These are phyloP conservation scores for Xenopus laevis DNA, from an alignment of 2,113 vertebrate species.

Conservation along the genomic window DNA sequence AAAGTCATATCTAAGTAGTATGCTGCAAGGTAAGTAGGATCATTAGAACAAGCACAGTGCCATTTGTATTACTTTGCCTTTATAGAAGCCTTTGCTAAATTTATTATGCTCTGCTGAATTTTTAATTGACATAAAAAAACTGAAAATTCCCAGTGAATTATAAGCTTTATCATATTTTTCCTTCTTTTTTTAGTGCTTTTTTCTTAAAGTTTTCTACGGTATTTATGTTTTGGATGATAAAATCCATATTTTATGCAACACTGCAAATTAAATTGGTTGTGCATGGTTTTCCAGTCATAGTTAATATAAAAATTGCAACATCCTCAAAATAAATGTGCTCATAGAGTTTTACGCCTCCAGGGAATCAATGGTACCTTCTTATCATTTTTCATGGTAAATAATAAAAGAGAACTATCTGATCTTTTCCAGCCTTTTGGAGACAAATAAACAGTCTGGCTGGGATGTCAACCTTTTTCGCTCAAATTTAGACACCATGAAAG, in stretches of 20 bases:
- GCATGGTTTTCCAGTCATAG: not conserved
- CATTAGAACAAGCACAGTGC: too few species aligned
- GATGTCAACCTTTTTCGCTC: conserved; percentile 14
- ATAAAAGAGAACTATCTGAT: not conserved
- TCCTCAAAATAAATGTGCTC: not conserved
- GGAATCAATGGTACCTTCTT: not conserved
- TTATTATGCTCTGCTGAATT: too few species aligned
- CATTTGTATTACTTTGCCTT: too few species aligned
- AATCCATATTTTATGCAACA: not conserved
- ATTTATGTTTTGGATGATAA: not conserved
- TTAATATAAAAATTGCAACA: not conserved
- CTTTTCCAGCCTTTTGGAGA: not conserved
- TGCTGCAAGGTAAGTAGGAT: too few species aligned
- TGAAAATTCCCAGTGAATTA: too few species aligned
- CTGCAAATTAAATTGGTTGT: not conserved
- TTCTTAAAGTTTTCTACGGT: not conserved
- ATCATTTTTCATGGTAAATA: not conserved
- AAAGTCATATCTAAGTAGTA: too few species aligned
- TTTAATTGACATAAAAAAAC: too few species aligned
- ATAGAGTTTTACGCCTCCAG: not conserved
- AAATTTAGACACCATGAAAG: conserved; percentile 11
- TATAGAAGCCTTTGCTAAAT: too few species aligned
- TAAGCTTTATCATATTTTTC: too few species aligned
- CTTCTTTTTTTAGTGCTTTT: too few species aligned
- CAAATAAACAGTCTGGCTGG: conserved; percentile 6